Conservation (phyloP, 1,140 invertebrate species). For the Onthophagus taurus region DNA sequence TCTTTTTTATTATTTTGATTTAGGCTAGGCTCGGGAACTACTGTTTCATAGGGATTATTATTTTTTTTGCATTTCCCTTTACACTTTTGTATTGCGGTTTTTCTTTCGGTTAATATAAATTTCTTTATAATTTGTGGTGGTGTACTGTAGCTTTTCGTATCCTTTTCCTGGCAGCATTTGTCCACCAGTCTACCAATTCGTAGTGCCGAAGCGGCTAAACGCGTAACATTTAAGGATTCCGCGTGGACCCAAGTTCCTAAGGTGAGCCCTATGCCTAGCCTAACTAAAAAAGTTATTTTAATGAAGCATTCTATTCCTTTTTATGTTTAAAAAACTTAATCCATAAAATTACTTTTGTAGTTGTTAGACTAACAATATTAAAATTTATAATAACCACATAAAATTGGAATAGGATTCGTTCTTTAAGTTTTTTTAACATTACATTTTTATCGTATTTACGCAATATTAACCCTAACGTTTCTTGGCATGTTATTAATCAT, state of each 20-base stretch:
- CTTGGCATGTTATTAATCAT: too few species aligned
- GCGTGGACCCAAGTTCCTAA: constrained; percentile 30
- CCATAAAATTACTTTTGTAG: too few species aligned
- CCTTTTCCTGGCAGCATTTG: constrained; percentile 35
- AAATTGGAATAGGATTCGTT: not conserved
- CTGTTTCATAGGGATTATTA: too few species aligned
- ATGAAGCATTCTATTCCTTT: constrained; percentile 9
- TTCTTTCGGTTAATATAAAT: too few species aligned
- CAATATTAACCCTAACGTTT: too few species aligned
- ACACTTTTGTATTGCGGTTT: too few species aligned
- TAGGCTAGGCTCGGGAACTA: constrained; percentile 22
- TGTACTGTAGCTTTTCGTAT: constrained; percentile 34
- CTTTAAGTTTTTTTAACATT: too few species aligned
- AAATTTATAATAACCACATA: not conserved
- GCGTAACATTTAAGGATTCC: constrained; percentile 38
- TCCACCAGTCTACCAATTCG: constrained; percentile 29
- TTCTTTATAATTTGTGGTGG: constrained; percentile 27
- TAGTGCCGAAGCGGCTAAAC: constrained; percentile 38
- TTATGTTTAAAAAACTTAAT: too few species aligned
- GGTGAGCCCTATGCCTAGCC: constrained; percentile 33
- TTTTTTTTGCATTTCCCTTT: too few species aligned
- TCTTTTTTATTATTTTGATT: constrained; percentile 12
- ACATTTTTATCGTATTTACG: too few species aligned
- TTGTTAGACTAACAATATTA: not conserved
- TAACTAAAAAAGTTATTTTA: constrained; percentile 6